Conservation (phyloP, 2,797 vertebrate species). For the Galaxias olidus region DNA sequence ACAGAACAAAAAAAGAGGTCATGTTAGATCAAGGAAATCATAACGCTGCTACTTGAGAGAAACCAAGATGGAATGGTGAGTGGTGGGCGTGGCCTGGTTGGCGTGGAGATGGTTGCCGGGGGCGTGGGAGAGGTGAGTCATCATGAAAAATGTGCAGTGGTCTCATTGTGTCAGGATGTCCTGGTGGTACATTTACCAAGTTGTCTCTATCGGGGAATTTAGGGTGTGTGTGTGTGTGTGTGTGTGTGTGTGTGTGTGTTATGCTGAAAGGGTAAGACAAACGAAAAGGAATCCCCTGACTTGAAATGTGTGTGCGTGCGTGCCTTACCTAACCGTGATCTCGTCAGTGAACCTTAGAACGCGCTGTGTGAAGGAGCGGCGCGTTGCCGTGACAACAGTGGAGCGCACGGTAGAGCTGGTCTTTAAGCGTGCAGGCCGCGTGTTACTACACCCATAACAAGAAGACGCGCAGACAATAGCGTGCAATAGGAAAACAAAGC, state of each 20-base stretch:
- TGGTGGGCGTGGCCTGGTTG: conserved; percentile 11
- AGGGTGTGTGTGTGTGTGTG: conserved; percentile 6
- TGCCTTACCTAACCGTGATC: conserved; percentile 77
- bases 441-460: conserved; percentile 66
- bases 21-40: conserved; percentile 83
- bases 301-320: conserved; percentile 5
- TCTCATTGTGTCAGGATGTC: too few relatives aligned
- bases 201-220: neutral
- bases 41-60: conserved; percentile 55
- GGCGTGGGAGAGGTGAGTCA: conserved; percentile 3
- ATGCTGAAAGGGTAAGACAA: too few relatives aligned
- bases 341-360: conserved; percentile 73
- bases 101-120: conserved; percentile 9
- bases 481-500: conserved; percentile 31
- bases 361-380: conserved; percentile 57
- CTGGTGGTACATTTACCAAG: neutral
- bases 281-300: too few relatives aligned
- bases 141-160: conserved; percentile 19
- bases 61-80: conserved; percentile 30
- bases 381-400: conserved; percentile 47
- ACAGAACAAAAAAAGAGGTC: conserved; percentile 82
- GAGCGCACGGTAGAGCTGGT: conserved; percentile 71
- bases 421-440: conserved; percentile 82
- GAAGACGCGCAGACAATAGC: conserved; percentile 25
- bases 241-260: neutral